Percentiles rank a stretch among this genome's conserved stretches.
phyloP scores from a whole-genome alignment of 2,797 vertebrate species.

The Ceryle rudis region DNA sequence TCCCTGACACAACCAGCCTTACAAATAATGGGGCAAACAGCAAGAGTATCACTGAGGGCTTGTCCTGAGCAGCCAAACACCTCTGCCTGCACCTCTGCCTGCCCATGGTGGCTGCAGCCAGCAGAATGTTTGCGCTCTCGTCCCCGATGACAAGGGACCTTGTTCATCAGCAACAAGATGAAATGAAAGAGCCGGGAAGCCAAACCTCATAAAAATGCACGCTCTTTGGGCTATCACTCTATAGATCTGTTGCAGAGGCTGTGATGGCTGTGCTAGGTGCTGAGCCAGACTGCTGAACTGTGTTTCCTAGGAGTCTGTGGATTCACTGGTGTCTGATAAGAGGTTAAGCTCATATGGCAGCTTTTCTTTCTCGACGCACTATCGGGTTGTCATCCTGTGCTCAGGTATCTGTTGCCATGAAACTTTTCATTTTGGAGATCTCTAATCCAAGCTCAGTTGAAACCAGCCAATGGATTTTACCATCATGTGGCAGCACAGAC shows the following conservation, averaged over 20 bases:
- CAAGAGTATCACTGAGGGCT: not conserved
- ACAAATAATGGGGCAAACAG: not conserved
- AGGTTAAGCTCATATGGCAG: not conserved
- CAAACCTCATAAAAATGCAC: not conserved
- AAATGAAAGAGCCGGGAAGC: not conserved
- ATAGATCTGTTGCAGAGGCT: not conserved
- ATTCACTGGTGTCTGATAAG: not conserved
- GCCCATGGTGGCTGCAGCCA: not conserved
- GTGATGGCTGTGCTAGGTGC: not conserved
- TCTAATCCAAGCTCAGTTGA: not conserved
- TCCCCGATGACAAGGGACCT: accelerated
- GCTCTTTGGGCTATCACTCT: not conserved
- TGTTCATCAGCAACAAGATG: not conserved
- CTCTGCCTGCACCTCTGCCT: not conserved
- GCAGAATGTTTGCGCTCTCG: accelerated
- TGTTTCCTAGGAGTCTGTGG: conserved; percentile 20
- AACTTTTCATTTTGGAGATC: conserved; percentile 3
- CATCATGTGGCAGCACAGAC: not conserved
- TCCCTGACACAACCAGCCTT: accelerated
- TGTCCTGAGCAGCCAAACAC: not conserved
- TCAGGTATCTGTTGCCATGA: not conserved
- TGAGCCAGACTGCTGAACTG: not conserved
- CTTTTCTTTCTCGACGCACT: not conserved
- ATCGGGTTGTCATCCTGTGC: not conserved
- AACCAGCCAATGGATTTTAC: not conserved